These are phyloP conservation scores for Monomorium pharaonis DNA, from an alignment of 1,140 invertebrate species.

Conservation along the genomic window DNA sequence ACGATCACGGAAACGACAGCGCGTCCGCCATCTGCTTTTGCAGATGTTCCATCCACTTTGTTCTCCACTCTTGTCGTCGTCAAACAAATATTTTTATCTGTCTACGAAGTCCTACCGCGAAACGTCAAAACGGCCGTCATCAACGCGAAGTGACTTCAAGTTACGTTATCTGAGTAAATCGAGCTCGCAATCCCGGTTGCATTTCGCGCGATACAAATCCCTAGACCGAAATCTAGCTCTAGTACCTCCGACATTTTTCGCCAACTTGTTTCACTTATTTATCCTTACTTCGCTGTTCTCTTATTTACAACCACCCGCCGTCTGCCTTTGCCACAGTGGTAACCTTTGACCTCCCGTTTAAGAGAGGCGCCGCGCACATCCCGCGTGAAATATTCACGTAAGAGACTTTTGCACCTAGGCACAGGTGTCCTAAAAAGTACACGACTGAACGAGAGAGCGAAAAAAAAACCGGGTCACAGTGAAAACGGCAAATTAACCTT, in stretches of 20 bases:
- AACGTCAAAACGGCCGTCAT: background rate
- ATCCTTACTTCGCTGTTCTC: constrained; percentile 12
- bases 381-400: constrained; percentile 44
- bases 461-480: constrained; percentile 49
- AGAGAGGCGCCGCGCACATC: background rate
- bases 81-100: constrained; percentile 58
- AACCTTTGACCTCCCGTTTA: constrained; percentile 42
- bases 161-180: constrained; percentile 40
- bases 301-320: constrained; percentile 22
- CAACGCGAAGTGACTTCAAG: background rate
- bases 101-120: constrained; percentile 19
- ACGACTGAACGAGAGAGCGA: background rate
- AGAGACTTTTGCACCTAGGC: constrained; percentile 30
- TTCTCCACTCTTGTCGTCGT: background rate
- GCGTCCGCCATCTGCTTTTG: constrained; percentile 69
- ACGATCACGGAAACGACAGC: constrained; percentile 45
- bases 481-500: constrained; percentile 57
- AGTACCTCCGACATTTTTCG: constrained; percentile 5
- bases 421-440: constrained; percentile 46
- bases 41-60: constrained; percentile 68
- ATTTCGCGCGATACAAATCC: constrained; percentile 22
- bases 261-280: constrained; percentile 17
- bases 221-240: constrained; percentile 25
- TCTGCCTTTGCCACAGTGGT: background rate
- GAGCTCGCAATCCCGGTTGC: background rate